Percentiles rank a stretch among this genome's conserved stretches.
phyloP scores from a whole-genome alignment of 1,140 invertebrate genomes.

The Drosophila sp. region DNA sequence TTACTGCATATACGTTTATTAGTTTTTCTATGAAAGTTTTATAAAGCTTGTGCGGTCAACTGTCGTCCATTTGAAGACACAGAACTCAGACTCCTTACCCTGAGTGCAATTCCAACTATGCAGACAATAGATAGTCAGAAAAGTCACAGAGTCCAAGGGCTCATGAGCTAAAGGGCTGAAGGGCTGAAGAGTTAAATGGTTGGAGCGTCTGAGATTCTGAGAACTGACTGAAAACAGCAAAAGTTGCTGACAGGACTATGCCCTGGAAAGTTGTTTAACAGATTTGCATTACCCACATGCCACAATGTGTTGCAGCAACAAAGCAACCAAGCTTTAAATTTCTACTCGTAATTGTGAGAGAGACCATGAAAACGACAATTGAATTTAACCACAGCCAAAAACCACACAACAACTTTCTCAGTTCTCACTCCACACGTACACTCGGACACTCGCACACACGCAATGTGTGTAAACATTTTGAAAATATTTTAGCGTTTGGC shows the following conservation, averaged over 20 bases:
- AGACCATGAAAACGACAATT: constrained; percentile 43
- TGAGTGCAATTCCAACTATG: constrained; percentile 10
- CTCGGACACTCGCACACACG: neutral
- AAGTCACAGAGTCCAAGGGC: neutral
- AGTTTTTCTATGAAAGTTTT: constrained; percentile 8
- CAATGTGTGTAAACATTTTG: neutral
- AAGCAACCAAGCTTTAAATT: constrained; percentile 46
- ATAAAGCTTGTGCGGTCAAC: constrained; percentile 24
- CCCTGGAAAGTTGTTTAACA: constrained; percentile 13
- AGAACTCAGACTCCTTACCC: neutral
- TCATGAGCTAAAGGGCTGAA: neutral
- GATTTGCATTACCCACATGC: constrained; percentile 40
- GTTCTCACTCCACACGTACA: neutral
- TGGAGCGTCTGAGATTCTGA: neutral
- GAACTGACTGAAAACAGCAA: neutral
- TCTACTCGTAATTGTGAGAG: constrained; percentile 38
- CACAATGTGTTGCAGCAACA: constrained; percentile 22
- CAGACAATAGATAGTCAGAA: constrained; percentile 14
- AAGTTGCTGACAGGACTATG: constrained; percentile 25
- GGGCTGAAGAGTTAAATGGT: no score
- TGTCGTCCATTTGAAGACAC: constrained; percentile 4
- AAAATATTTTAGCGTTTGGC: neutral
- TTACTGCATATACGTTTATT: neutral
- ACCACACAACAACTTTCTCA: constrained; percentile 2
- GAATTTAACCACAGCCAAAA: constrained; percentile 25